phyloP scores from a whole-genome alignment of 2,113 vertebrate genomes.

The Tachycineta bicolor region DNA sequence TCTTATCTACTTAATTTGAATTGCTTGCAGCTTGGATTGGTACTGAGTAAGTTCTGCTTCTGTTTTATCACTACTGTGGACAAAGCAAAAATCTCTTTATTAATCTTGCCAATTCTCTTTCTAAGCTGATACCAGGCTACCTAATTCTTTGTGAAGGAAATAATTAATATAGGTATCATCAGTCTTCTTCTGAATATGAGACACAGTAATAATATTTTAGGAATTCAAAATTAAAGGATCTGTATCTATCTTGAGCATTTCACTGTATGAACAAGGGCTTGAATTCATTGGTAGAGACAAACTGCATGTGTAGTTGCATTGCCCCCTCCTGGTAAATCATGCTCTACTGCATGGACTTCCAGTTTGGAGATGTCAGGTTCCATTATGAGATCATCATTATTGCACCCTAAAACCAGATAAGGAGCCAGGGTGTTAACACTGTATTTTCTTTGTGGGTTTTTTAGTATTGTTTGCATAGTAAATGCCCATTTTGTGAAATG shows the following conservation, averaged over 20 bases:
- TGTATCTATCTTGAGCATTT: background rate
- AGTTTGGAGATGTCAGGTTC: background rate
- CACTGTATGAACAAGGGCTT: background rate
- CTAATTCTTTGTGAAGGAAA: background rate
- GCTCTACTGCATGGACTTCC: background rate
- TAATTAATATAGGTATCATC: background rate
- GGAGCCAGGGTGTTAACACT: background rate
- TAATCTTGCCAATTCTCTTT: background rate
- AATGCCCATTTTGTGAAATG: background rate
- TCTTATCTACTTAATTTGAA: background rate
- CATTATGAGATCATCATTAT: background rate
- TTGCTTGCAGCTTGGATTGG: slow-evolving; percentile 2
- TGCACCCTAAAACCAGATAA: background rate
- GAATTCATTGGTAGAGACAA: background rate
- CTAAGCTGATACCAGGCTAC: background rate
- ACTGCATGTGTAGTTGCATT: slow-evolving; percentile 37
- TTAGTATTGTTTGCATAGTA: background rate
- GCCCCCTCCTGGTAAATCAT: slow-evolving; percentile 59
- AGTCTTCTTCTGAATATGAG: background rate
- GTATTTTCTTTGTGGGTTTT: background rate
- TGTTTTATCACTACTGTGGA: background rate
- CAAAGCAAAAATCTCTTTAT: background rate
- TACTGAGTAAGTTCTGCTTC: background rate
- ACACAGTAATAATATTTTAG: background rate
- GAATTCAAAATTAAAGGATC: background rate